Evolutionary conservation across 2,113 vertebrate genomes (phyloP).

Genomic region (Sphaerodactylus townsendi): DNA sequence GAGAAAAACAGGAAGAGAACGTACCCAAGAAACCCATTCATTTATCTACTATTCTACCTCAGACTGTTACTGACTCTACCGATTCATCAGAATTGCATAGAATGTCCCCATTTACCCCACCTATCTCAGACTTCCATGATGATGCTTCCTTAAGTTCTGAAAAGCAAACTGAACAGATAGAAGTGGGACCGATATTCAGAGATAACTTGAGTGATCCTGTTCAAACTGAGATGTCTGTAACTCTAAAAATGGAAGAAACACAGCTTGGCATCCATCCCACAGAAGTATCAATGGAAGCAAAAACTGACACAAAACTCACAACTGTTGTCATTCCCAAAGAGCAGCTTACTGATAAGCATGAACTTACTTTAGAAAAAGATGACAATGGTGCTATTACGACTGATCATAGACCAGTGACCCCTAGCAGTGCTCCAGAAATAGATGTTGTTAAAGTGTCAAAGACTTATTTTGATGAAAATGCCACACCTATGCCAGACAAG

Average conservation of each 20-base stretch:
- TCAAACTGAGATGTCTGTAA: constrained; percentile 56
- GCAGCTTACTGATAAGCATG: constrained; percentile 39
- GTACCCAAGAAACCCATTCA: constrained; percentile 51
- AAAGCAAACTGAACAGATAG: constrained; percentile 76
- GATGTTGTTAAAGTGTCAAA: constrained; percentile 62
- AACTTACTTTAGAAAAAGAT: constrained; percentile 48
- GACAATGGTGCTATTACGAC: constrained; percentile 30
- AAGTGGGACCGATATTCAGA: constrained; percentile 70
- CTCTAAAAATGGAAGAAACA: constrained; percentile 39
- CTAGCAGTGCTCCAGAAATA: constrained; percentile 46
- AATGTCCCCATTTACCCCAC: constrained; percentile 53
- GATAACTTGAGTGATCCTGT: constrained; percentile 46
- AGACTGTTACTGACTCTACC: constrained; percentile 54
- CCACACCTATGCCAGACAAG: constrained; percentile 2
- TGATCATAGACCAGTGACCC: constrained; percentile 26
- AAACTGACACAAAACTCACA: constrained; percentile 64
- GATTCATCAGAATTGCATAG: constrained; percentile 48
- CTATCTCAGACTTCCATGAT: constrained; percentile 66
- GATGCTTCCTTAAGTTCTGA: constrained; percentile 67
- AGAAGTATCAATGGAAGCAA: constrained; percentile 63
- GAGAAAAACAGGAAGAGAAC: constrained; percentile 59
- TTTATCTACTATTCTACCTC: constrained; percentile 63
- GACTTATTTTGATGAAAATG: constrained; percentile 36
- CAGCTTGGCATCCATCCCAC: constrained; percentile 46
- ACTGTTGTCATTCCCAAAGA: constrained; percentile 64